These are phyloP conservation scores for Paramuricea clavata DNA, from an alignment of 92 coral and sea anemone species.

Conservation along the genomic window DNA sequence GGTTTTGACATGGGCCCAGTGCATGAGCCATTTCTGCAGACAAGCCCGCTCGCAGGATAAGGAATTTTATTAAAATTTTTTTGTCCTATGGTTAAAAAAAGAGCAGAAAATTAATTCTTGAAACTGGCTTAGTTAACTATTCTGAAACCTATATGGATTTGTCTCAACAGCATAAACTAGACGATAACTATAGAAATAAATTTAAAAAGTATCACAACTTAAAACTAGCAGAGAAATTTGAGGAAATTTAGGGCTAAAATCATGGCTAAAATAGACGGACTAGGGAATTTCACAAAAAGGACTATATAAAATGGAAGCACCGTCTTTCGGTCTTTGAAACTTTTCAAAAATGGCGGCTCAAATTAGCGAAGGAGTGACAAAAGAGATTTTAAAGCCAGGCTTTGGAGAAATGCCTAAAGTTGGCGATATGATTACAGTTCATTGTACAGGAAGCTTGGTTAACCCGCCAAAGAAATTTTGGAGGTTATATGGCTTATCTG, in stretches of 20 bases:
- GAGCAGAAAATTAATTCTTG: neutral
- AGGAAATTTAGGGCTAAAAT: neutral
- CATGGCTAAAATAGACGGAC: no score
- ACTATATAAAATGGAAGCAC: neutral
- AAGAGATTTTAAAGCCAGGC: constrained; percentile 52
- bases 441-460: constrained; percentile 71
- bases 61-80: no score
- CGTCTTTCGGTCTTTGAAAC: neutral
- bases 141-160: no score
- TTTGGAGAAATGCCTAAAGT: constrained; percentile 43
- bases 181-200: no score
- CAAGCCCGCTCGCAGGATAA: neutral
- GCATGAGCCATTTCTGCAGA: no score
- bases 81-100: no score
- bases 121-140: no score
- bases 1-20: neutral
- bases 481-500: constrained; percentile 48
- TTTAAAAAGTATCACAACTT: no score
- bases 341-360: constrained; percentile 28
- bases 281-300: neutral
- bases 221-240: no score
- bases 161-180: no score
- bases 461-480: constrained; percentile 71
- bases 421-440: constrained; percentile 63
- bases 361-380: constrained; percentile 46